phyloP scores from a whole-genome alignment of 2,113 vertebrate genomes.

The Perca fluviatilis region DNA sequence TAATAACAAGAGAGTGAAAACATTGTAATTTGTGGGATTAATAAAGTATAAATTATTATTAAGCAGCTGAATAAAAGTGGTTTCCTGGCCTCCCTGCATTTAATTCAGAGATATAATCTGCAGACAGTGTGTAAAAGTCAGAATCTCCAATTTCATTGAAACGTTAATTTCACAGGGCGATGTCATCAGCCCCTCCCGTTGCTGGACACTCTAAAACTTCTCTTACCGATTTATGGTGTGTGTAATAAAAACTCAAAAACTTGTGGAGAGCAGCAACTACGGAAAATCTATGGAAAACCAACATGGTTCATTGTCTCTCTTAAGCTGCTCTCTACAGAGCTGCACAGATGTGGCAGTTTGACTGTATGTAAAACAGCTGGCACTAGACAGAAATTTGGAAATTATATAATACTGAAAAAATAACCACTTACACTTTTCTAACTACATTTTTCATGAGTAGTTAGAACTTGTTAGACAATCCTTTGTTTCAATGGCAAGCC shows the following conservation, averaged over 20 bases:
- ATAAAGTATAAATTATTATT: no score
- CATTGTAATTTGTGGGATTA: no score
- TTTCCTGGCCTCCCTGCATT: constrained; percentile 22
- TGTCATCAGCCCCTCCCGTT: constrained; percentile 40
- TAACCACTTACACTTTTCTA: not conserved
- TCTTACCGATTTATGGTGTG: constrained; percentile 53
- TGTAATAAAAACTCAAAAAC: constrained; percentile 56
- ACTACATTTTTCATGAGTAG: constrained; percentile 26
- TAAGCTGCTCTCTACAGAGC: constrained; percentile 32
- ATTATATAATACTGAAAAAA: constrained; percentile 26
- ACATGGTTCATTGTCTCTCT: constrained; percentile 59
- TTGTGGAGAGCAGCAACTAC: constrained; percentile 27
- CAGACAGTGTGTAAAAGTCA: constrained; percentile 53
- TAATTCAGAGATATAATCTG: constrained; percentile 43
- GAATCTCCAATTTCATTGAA: constrained; percentile 46
- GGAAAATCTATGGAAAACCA: constrained; percentile 40
- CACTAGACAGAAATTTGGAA: constrained; percentile 36
- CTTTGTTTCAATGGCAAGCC: not conserved
- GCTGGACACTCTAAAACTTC: constrained; percentile 34
- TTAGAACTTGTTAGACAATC: not conserved
- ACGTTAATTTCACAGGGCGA: constrained; percentile 57
- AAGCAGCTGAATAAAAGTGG: constrained; percentile 27
- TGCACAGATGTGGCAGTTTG: constrained; percentile 67
- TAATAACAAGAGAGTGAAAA: no score
- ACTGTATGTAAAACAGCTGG: constrained; percentile 67